phyloP scores from a whole-genome alignment of 2,797 vertebrate genomes.

The Platyrinchus mystaceus region DNA sequence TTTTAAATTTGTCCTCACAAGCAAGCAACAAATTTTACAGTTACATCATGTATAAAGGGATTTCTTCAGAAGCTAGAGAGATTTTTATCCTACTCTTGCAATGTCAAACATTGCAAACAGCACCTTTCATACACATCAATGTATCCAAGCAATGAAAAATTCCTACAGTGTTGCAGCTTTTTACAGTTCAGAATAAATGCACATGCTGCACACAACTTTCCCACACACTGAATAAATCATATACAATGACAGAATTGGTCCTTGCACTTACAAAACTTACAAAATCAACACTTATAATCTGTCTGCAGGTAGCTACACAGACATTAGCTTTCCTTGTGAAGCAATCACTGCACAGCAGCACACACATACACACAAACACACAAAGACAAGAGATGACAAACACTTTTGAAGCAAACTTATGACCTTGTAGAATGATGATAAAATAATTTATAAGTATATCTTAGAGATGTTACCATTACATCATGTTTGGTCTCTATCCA shows the following conservation, averaged over 20 bases:
- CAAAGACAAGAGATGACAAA: not conserved
- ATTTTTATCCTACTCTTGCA: not conserved
- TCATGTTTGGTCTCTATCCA: not conserved
- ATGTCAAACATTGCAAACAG: not conserved
- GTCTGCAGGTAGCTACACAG: not conserved
- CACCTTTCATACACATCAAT: not conserved
- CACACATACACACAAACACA: accelerated
- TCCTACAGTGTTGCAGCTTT: not conserved
- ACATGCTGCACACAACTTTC: not conserved
- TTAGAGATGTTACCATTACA: not conserved
- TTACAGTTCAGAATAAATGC: not conserved
- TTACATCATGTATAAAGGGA: not conserved
- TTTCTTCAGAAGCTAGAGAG: not conserved
- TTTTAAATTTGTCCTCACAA: not conserved
- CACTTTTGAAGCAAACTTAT: not conserved
- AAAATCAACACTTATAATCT: not conserved
- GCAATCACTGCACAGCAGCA: not conserved
- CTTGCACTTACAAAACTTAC: not conserved
- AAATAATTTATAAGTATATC: not conserved
- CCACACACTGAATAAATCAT: not conserved
- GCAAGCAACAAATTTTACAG: not conserved
- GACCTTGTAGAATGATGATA: not conserved
- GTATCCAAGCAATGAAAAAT: not conserved
- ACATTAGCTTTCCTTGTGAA: not conserved
- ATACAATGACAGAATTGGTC: not conserved